Base-by-base conservation (phyloP, 2,888 invertebrate genomes). In the Ametastegia equiseti region DNA sequence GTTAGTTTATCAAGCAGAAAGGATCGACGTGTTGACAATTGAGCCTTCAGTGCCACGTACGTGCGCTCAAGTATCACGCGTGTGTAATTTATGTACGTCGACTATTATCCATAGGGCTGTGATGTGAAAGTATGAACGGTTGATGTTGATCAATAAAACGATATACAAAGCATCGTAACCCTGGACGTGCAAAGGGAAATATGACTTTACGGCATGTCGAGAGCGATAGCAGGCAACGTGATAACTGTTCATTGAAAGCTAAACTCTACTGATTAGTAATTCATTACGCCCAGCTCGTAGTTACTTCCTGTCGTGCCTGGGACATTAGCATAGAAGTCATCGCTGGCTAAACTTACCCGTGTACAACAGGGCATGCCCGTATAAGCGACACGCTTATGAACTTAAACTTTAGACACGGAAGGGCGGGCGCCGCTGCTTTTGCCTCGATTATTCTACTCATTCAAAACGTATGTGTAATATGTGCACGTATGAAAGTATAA, bases 201-300 rank as follows among this genome's bases (percentile, higher is more conserved):
- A 54, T 45, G 36, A 27, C 75, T 75, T 75, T 7, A 75, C 75
- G 54, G 50, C 60, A 42, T 60, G 42, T 60, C 78, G 23, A n/a
- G n/a, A 63, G 42, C 78, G 39, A 60, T 57, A 33, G 63, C 23
- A 42, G 78, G 78, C 39, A 60, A 30, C 23, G 60, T 27, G 78
- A 78, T 78, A 78, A 78, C 78, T 78, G 78, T 78, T 78, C 63
- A 78, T 81, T 50, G 77, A 65, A 45, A 80, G 80, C 65, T 60
- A 81, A 81, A 77, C 63, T 81, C 71, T 57, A 78, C 81, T 81
- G 81, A 81, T 81, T 81, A 81, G 75, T 81, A 36, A 81, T 81
- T 81, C 81, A 67, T 81, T 81, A 69, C 79, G 79, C 36, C 54
- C 69, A 33, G 50, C 79, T 65, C 63, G 75, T 67, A 45, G 73